These are phyloP conservation scores for Anneissia japonica DNA, from an alignment of 35 echinoderm and acorn worm genomes.

Conservation along the genomic window DNA sequence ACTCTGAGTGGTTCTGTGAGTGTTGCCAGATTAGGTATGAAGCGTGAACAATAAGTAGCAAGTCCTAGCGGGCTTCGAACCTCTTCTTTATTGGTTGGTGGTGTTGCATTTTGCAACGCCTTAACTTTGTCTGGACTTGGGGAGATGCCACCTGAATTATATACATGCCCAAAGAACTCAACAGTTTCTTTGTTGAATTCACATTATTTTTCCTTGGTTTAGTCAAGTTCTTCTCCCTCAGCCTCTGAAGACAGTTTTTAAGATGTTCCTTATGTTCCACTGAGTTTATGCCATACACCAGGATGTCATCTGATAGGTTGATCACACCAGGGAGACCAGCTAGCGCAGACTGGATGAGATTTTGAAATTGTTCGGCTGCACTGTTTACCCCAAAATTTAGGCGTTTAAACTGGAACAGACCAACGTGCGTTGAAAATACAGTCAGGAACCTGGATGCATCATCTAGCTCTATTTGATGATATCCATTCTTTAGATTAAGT, in stretches of 20 bases:
- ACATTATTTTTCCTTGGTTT: slow-evolving; percentile 42
- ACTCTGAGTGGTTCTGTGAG: not conserved
- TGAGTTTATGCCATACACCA: slow-evolving; percentile 21
- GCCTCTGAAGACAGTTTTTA: slow-evolving; percentile 23
- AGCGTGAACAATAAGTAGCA: not conserved
- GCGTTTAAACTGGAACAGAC: slow-evolving; percentile 48
- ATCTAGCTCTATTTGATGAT: slow-evolving; percentile 67
- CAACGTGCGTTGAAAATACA: slow-evolving; percentile 62
- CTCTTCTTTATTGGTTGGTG: not conserved
- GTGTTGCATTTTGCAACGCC: not conserved
- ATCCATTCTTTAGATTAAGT: slow-evolving; percentile 49
- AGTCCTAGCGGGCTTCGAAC: not conserved
- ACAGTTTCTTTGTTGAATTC: slow-evolving; percentile 16
- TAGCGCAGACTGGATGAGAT: slow-evolving; percentile 63
- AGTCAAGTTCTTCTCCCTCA: slow-evolving; percentile 52
- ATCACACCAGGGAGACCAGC: slow-evolving; percentile 38
- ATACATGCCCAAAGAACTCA: slow-evolving; percentile 63
- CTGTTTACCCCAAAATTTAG: slow-evolving; percentile 69
- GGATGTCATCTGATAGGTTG: slow-evolving; percentile 61
- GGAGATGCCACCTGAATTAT: not conserved
- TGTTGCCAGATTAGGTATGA: slow-evolving; percentile 39
- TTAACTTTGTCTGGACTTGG: slow-evolving; percentile 18
- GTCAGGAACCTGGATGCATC: slow-evolving; percentile 61
- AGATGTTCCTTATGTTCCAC: slow-evolving; percentile 23
- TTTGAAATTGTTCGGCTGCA: slow-evolving; percentile 64